Base-by-base conservation (phyloP, 92 coral and sea anemone species). In the Epizoanthus fatuus region DNA sequence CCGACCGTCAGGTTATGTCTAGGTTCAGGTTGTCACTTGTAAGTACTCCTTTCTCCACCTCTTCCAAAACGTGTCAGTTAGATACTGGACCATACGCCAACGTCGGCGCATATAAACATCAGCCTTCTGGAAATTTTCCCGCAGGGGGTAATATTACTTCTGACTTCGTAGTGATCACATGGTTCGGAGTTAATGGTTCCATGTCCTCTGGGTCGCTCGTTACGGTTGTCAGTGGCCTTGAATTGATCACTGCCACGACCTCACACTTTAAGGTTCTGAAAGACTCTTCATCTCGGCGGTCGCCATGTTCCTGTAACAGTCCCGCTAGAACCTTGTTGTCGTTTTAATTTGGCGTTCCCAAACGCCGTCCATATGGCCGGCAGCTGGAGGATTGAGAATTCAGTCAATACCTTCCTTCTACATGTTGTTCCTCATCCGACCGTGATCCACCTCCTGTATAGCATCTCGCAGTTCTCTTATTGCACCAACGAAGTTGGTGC, bases 21-120 rank as follows among this genome's bases (percentile, higher is more conserved):
- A 7, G 74, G 38, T n/a, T 62, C 25, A 22, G 25, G 56, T 7
- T 38, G 11, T 70, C 84, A 78, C 40, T 78, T 78, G 7, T 68
- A 87, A 87, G 44, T 87, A 87, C 66, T 87, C 91, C 49, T 82
- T 87, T 63, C 76, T 87, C 91, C 91, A 81, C 35, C 91, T 72
- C 16, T 80, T 76, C 88, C 92, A 87, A 49, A 87, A 87, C 8
- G 71, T 54, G 47, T 87, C 81, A 13, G 79, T 76, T 22, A 87
- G 87, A 58, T 87, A 87, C 45, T 87, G 91, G 16, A 81, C 91
- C 69, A 82, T 70, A 16, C 91, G 91, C 87, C 91, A 87, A 17
- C 91, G 87, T 15, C 75, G 70, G 38, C 84, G 79, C 81, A 81
- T 76, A 74, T 89, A 89, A 29, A 79, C 72, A 65, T 89, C 90